Conservation (phyloP, 2,888 invertebrate species). For the Laspeyria flexula region DNA sequence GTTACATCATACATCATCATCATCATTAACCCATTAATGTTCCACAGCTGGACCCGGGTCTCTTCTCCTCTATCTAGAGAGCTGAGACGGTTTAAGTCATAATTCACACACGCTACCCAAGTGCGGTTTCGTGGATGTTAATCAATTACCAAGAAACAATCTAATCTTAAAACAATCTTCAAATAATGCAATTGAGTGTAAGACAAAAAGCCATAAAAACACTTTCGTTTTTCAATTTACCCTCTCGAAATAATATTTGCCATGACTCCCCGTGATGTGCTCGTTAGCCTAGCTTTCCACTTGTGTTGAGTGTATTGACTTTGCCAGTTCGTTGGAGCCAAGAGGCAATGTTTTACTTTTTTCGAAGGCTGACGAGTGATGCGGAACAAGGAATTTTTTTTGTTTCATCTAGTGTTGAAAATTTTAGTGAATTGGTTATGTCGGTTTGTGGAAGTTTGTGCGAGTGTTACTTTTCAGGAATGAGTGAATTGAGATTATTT, state of each 20-base stretch:
- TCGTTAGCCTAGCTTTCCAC: constrained; percentile 67
- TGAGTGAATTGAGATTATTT: no score
- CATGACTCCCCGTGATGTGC: constrained; percentile 60
- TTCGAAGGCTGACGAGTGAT: constrained; percentile 39
- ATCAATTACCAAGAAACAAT: no score
- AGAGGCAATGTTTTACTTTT: constrained; percentile 58
- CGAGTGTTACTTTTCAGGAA: background rate
- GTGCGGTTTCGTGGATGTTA: no score
- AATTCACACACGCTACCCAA: no score
- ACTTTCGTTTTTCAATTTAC: constrained; percentile 52
- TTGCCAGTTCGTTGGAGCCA: constrained; percentile 75
- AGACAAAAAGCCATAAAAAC: constrained; percentile 34
- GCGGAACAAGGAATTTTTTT: constrained; percentile 39
- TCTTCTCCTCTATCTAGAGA: no score
- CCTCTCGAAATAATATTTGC: constrained; percentile 70
- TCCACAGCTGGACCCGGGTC: no score
- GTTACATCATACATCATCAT: no score
- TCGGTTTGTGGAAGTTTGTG: background rate
- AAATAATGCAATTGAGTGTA: constrained; percentile 11
- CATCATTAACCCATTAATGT: no score
- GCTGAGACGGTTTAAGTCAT: no score
- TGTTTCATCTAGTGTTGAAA: constrained; percentile 19
- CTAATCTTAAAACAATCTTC: constrained; percentile 6
- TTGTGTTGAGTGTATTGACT: constrained; percentile 70
- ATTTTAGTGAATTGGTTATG: constrained; percentile 11